phyloP scores from a whole-genome alignment of 2,113 vertebrate species.

The Podarcis raffonei region DNA sequence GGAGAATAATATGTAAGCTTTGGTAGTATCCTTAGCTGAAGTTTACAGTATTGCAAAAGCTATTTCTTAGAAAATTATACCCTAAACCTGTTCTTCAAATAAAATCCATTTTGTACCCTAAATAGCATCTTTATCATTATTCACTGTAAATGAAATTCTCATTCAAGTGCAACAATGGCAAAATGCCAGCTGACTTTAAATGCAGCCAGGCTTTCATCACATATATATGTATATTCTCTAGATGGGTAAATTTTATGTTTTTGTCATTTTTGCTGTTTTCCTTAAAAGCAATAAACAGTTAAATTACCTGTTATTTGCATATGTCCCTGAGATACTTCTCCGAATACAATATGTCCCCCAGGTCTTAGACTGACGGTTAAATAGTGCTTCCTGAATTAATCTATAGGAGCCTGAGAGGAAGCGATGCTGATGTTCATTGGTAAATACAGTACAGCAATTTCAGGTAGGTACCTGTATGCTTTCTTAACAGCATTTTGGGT shows the following conservation, averaged over 20 bases:
- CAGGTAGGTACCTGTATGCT: background rate
- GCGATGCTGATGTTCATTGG: background rate
- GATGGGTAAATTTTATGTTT: background rate
- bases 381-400: constrained; percentile 36
- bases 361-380: background rate
- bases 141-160: background rate
- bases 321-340: constrained; percentile 5
- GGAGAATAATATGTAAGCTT: background rate
- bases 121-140: background rate
- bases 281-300: background rate
- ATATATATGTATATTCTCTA: background rate
- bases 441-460: constrained; percentile 22
- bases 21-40: background rate
- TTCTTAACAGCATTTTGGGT: background rate
- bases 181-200: constrained; percentile 1
- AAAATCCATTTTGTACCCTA: constrained; percentile 1
- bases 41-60: background rate
- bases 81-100: background rate
- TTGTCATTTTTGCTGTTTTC: background rate
- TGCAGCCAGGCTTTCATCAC: background rate
- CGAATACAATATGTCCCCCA: background rate
- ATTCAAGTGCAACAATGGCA: background rate
- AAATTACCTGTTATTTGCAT: background rate
- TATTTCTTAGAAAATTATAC: background rate
- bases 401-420: constrained; percentile 4